Base-by-base conservation (phyloP, 2,113 vertebrate species). In the Etia nguti region DNA sequence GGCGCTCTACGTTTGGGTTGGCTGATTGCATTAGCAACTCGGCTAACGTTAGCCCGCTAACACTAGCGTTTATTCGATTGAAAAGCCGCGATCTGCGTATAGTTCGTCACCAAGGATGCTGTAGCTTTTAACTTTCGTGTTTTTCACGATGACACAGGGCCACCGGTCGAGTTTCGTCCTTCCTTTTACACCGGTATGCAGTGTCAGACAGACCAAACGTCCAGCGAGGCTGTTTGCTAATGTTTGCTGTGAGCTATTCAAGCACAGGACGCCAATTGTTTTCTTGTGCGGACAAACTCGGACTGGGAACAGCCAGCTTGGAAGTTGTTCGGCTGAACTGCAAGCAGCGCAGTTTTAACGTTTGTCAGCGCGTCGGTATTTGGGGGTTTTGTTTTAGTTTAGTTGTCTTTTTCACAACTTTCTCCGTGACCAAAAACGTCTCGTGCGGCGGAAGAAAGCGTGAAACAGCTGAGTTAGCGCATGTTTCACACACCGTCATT, bases 1-100 rank as follows among this genome's bases (percentile, higher is more conserved):
- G 82, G 88, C 82, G 75, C 89, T 22, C 80, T 82, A 79, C 43
- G 70, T 60, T 77, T 4, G 79, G 90, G 88, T 86, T 91, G 84
- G 83, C 65, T 88, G 84, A 38, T 80, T 46, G 82, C 70, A 88
- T 89, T 95, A 95, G 92, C 92, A 34, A 9, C 3, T 18, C 26
- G 2, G 93, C 92, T 95, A 95, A 88, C 52, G 80, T 24, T 91
- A 92, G 93, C 90, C 86, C 15, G 91, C 90, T 92, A 94, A 82
- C 80, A 41, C 18, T 56, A 73, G 84, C 90, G 18, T 90, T 89
- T 88, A 83, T 92, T 95, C 90, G 91, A 83, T 88, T 93, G 83
- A 88, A 90, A 86, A 91, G 24, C 59, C 24, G 8, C 2, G 6
- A 59, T 85, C 16, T 83, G 73, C 70, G 84, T 36, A 22, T 52